Evolutionary conservation across 2,113 vertebrate species (phyloP), one percentile per base, ranked within the genome.

Genomic region (Corythornis cristatus): DNA sequence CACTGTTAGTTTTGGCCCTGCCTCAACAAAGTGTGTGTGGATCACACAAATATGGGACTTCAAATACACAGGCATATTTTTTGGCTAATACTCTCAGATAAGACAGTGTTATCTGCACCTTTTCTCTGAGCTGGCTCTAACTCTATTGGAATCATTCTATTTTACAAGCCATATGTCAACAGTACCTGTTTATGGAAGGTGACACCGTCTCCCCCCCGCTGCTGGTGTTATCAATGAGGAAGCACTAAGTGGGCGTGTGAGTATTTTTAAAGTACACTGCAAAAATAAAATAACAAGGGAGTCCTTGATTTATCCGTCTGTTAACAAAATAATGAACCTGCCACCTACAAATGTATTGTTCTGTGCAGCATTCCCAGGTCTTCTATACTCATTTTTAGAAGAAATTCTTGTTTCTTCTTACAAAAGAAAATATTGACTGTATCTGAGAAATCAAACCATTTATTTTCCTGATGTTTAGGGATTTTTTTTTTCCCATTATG

Each of bases 161-260:
- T 93, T 93, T 96, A 96, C 97, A 92, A 56, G 88, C 83, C 45
- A 15, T 89, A 43, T 90, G 91, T 95, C 96, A 97, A 97, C 97
- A 96, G 60, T 74, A 92, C 97, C 96, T 98, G 98, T 97, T 97
- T 98, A 95, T 97, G 93, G 96, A 97, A 95, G 93, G 83, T 64
- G 96, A 97, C 94, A 60, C 78, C 2, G 31, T 78, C 95, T 80
- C 83, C 83, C 90, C 61, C 89, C 96, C 18, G 86, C 95, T 50
- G 77, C 89, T 79, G 87, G 88, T 81, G 95, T 98, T 98, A 98
- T 98, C 97, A 29, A 77, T 25, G 96, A 97, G 97, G 98, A 98
- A 98, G 96, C 98, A 97, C 97, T 95, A 76, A 87, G 94, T 86
- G 96, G 97, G 96, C 16, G 95, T 96, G 97, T 83, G 91, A 89